Conservation (phyloP, 2,113 vertebrate species). For the Erinaceus europaeus region DNA sequence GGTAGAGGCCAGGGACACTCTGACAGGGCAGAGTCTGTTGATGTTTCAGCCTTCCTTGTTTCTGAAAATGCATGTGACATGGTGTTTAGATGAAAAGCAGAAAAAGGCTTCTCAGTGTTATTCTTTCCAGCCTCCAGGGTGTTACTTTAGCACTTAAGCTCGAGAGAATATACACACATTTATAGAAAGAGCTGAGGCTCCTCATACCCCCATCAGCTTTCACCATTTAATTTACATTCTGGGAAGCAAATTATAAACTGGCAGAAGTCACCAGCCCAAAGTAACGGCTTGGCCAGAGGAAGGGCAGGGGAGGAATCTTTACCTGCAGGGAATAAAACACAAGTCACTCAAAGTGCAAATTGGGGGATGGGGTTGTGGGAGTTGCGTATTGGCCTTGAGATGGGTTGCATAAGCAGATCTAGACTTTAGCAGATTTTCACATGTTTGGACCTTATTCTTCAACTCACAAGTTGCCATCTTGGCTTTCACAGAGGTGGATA, state of each 20-base stretch:
- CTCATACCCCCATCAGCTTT: background rate
- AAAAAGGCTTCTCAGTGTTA: background rate
- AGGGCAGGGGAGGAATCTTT: background rate
- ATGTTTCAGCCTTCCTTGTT: background rate
- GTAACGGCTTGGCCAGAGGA: background rate
- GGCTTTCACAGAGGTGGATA: no score
- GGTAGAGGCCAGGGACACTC: background rate
- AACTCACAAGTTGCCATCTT: background rate
- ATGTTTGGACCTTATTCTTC: background rate
- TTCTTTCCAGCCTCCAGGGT: background rate
- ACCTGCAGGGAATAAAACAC: background rate
- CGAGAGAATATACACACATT: background rate
- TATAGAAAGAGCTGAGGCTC: background rate
- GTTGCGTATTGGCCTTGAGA: background rate
- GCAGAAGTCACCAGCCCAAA: slow-evolving; percentile 42
- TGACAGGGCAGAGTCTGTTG: background rate
- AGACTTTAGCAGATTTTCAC: background rate
- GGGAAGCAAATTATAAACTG: slow-evolving; percentile 10
- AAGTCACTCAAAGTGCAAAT: background rate
- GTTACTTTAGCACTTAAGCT: background rate
- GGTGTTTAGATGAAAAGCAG: slow-evolving; percentile 60
- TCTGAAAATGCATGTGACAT: background rate
- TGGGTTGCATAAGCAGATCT: background rate
- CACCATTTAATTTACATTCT: slow-evolving; percentile 40
- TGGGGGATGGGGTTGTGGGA: background rate